Evolutionary conservation across 1,140 invertebrate genomes (phyloP).

Genomic region (Teleogryllus occipitalis): DNA sequence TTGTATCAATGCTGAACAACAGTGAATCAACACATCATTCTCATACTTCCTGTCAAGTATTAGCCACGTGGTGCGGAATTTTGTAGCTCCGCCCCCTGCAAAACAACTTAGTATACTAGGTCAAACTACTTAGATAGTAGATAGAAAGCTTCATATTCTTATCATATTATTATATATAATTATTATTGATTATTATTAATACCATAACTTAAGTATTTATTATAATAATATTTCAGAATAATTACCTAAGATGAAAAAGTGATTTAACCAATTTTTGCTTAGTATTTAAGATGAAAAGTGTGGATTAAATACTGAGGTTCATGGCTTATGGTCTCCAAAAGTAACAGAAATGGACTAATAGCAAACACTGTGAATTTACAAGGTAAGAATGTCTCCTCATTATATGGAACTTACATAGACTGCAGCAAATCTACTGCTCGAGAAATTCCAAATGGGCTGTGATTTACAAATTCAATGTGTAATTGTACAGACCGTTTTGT

Average conservation of each 20-base stretch:
- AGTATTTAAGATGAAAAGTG: constrained; percentile 18
- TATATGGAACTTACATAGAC: background rate
- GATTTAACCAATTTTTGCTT: constrained; percentile 20
- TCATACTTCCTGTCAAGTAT: constrained; percentile 18
- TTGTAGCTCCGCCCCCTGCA: constrained; percentile 8
- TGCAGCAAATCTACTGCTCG: constrained; percentile 28
- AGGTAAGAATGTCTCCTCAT: background rate
- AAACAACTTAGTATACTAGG: constrained; percentile 14
- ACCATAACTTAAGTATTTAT: constrained; percentile 23
- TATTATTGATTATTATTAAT: constrained; percentile 20
- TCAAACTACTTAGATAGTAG: constrained; percentile 17
- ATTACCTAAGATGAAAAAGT: constrained; percentile 12
- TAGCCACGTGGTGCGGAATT: constrained; percentile 15
- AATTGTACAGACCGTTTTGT: constrained; percentile 55
- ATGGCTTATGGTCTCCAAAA: constrained; percentile 16
- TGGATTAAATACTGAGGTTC: constrained; percentile 11
- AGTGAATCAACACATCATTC: background rate
- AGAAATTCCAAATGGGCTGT: constrained; percentile 61
- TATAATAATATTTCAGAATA: constrained; percentile 22
- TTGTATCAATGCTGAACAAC: constrained; percentile 2
- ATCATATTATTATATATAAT: constrained; percentile 24
- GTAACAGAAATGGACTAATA: constrained; percentile 7
- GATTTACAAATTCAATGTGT: constrained; percentile 53
- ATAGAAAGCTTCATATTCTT: constrained; percentile 24
- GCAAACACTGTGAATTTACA: background rate